Percentiles rank a stretch among this genome's conserved stretches.
phyloP scores from a whole-genome alignment of 2,888 invertebrate species.

The Orthosia gracilis region DNA sequence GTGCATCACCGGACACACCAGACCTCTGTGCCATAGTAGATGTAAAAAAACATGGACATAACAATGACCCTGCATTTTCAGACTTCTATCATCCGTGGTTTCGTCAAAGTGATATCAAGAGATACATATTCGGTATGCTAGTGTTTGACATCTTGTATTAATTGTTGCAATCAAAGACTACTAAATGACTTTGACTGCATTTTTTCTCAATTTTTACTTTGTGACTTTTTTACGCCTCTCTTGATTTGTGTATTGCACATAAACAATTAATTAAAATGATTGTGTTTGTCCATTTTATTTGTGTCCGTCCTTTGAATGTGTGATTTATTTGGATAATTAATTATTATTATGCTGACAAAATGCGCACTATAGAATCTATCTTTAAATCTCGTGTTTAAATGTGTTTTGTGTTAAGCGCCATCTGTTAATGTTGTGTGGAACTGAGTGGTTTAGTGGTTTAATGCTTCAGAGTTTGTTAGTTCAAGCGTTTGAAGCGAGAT shows the following conservation, averaged over 20 bases:
- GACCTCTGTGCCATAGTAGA: neutral
- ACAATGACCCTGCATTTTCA: conserved; percentile 72
- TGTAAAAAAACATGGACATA: conserved; percentile 3
- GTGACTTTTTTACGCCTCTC: neutral
- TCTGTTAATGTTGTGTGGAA: conserved; percentile 56
- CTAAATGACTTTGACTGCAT: conserved; percentile 42
- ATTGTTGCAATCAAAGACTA: conserved; percentile 49
- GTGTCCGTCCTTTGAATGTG: conserved; percentile 46
- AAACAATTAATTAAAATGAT: neutral
- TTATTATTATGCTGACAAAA: conserved; percentile 11
- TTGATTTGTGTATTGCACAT: conserved; percentile 24
- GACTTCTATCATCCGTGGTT: conserved; percentile 82
- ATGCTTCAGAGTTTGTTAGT: conserved; percentile 14
- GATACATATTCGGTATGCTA: conserved; percentile 85
- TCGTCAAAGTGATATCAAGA: conserved; percentile 80
- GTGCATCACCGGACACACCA: neutral
- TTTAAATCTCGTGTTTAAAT: neutral
- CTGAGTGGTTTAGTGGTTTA: neutral
- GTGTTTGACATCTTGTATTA: conserved; percentile 53
- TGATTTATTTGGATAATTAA: conserved; percentile 36
- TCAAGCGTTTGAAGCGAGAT: conserved; percentile 59
- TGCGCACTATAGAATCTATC: conserved; percentile 22
- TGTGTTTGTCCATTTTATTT: conserved; percentile 39
- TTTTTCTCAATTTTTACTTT: conserved; percentile 19
- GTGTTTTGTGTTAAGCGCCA: conserved; percentile 63